Evolutionary conservation across 2,113 vertebrate genomes (phyloP), one percentile per base, ranked within the genome.

Genomic region (Thryonomys swinderianus): DNA sequence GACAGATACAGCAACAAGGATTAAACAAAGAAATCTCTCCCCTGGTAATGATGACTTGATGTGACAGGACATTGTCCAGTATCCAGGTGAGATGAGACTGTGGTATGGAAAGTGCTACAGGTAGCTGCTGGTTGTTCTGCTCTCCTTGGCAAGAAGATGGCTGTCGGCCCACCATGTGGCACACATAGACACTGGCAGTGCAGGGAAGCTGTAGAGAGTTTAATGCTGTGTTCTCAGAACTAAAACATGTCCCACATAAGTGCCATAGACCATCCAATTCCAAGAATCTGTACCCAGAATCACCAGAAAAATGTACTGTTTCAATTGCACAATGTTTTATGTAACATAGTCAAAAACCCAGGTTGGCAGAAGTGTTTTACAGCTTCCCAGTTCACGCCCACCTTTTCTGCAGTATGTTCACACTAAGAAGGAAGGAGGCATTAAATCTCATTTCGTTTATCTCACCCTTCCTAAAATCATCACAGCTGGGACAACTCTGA

Each of bases 91-190:
- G 3, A 4, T n/a, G 18, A 48, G n/a, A 51, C 3, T n/a, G 71
- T 76, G 37, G 12, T 6, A 7, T 37, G 13, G 6, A 69, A 55
- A 3, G 16, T 55, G 20, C 0, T 16, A 2, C 3, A 9, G 20
- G 10, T 34, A 53, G 30, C 25, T 12, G 8, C 7, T 61, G 23
- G 8, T 13, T 45, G 48, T 55, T 34, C 20, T 1, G 25, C 18
- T 37, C 32, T 1, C 14, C 2, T 23, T 64, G 10, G 48, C 1
- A 1, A 20, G 17, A 62, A 45, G 21, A 3, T n/a, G 40, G 17
- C 8, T 61, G 14, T 20, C 8, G 20, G 12, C 9, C 34, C 4
- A 23, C 3, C 0, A 4, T 0, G 11, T n/a, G 40, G 18, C 30
- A 42, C 48, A 51, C 7, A 20, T 0, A 74, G 9, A 16, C 8